phyloP scores from a whole-genome alignment of 2,888 invertebrate genomes.

The Sericinus montela region DNA sequence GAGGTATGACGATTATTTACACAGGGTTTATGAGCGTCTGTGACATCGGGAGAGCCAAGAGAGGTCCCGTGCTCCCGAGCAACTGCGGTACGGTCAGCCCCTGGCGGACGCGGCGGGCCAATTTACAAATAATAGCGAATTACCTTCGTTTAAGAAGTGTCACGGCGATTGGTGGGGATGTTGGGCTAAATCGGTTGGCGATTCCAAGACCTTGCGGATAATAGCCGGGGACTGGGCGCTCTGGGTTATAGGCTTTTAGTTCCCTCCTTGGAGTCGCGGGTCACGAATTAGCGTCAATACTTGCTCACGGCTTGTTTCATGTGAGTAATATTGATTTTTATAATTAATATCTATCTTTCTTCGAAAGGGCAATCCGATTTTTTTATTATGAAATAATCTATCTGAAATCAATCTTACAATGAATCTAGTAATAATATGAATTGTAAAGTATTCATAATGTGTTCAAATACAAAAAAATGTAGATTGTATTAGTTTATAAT shows the following conservation, averaged over 20 bases:
- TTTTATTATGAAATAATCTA: no score
- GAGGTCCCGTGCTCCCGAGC: conserved; percentile 62
- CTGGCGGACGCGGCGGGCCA: conserved; percentile 69
- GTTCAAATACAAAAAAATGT: no score
- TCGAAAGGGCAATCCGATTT: no score
- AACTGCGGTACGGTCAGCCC: conserved; percentile 58
- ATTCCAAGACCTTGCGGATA: conserved; percentile 74
- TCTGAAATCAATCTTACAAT: no score
- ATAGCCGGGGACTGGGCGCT: conserved; percentile 62
- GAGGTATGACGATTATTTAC: conserved; percentile 57
- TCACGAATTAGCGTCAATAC: conserved; percentile 48
- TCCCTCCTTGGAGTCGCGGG: conserved; percentile 45
- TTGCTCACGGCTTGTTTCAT: conserved; percentile 7
- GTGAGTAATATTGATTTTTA: conserved; percentile 18
- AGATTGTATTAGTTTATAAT: no score
- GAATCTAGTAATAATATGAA: no score
- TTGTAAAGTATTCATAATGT: no score
- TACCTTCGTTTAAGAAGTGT: conserved; percentile 79
- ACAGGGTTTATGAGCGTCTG: conserved; percentile 44
- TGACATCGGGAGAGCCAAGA: conserved; percentile 53
- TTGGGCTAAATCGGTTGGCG: conserved; percentile 71
- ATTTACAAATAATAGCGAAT: conserved; percentile 79
- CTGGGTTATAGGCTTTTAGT: conserved; percentile 44
- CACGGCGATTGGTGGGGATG: conserved; percentile 75
- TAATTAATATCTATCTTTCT: not conserved